Percentiles rank a stretch among this genome's conserved stretches.
phyloP scores from a whole-genome alignment of 1,140 invertebrate genomes.

The Camponotus pennsylvanicus region DNA sequence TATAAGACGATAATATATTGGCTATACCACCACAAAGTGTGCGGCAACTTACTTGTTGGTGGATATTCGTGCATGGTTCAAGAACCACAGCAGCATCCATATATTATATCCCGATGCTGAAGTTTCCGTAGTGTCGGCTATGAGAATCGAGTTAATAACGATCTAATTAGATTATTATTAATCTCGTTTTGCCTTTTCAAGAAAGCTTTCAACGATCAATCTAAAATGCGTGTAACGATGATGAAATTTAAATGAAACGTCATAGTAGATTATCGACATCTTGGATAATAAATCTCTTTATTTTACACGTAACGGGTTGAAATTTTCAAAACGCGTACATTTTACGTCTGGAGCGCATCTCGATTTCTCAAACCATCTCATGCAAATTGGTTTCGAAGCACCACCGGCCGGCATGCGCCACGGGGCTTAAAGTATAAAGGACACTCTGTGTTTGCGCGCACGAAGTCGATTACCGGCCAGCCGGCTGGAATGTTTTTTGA shows the following conservation, averaged over 20 bases:
- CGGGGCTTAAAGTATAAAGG: conserved; percentile 59
- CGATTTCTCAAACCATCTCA: conserved; percentile 52
- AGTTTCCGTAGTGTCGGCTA: conserved; percentile 25
- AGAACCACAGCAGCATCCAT: conserved; percentile 28
- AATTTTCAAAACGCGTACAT: conserved; percentile 22
- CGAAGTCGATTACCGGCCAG: conserved; percentile 51
- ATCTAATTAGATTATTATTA: conserved; percentile 6
- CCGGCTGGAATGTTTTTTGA: conserved; percentile 24
- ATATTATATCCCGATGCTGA: conserved; percentile 16
- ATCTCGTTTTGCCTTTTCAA: conserved; percentile 27
- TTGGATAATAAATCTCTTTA: too few relatives aligned
- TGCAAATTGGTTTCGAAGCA: conserved; percentile 67
- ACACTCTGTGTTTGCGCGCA: conserved; percentile 56
- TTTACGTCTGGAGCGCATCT: neutral
- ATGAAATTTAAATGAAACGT: neutral
- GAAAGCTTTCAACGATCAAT: neutral
- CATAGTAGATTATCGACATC: too few relatives aligned
- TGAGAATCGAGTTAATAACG: conserved; percentile 28
- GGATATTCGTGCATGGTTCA: conserved; percentile 49
- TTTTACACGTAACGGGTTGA: neutral
- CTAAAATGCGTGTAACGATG: neutral
- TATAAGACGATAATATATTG: conserved; percentile 41
- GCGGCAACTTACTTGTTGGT: conserved; percentile 44
- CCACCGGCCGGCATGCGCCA: conserved; percentile 60
- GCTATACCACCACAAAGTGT: conserved; percentile 40